These are phyloP conservation scores for Bradypodion pumilum DNA, from an alignment of 2,797 vertebrate genomes.

Conservation along the genomic window DNA sequence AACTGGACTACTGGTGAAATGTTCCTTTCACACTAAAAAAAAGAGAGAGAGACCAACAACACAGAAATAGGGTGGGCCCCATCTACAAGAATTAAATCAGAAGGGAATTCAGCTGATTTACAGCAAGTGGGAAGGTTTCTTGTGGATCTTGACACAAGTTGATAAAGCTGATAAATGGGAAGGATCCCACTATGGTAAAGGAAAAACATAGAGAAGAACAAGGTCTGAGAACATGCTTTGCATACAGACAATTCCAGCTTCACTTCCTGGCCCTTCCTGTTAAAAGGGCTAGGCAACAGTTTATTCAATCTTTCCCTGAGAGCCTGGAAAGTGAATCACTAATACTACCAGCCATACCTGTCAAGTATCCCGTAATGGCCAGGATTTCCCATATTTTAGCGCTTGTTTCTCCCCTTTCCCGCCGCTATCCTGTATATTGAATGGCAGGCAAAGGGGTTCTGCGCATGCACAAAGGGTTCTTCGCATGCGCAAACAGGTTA, in stretches of 20 bases:
- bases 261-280: too few relatives aligned
- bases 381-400: too few relatives aligned
- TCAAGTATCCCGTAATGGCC: too few relatives aligned
- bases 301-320: neutral
- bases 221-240: neutral
- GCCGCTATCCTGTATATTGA: too few relatives aligned
- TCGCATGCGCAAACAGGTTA: too few relatives aligned
- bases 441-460: too few relatives aligned
- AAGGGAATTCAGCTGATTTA: constrained; percentile 16
- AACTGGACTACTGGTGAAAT: neutral
- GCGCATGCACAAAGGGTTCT: too few relatives aligned
- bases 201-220: neutral
- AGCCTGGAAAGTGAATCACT: too few relatives aligned
- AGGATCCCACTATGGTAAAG: constrained; percentile 28
- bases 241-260: neutral
- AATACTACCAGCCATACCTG: too few relatives aligned
- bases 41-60: too few relatives aligned
- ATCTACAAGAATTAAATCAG: neutral
- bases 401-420: too few relatives aligned
- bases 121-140: neutral
- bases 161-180: constrained; percentile 47
- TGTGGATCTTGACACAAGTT: neutral
- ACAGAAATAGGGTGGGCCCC: accelerated
- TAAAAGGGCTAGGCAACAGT: neutral
- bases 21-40: neutral